Conservation (phyloP, 2,888 invertebrate genomes). For the Philopedon plagiatum region DNA sequence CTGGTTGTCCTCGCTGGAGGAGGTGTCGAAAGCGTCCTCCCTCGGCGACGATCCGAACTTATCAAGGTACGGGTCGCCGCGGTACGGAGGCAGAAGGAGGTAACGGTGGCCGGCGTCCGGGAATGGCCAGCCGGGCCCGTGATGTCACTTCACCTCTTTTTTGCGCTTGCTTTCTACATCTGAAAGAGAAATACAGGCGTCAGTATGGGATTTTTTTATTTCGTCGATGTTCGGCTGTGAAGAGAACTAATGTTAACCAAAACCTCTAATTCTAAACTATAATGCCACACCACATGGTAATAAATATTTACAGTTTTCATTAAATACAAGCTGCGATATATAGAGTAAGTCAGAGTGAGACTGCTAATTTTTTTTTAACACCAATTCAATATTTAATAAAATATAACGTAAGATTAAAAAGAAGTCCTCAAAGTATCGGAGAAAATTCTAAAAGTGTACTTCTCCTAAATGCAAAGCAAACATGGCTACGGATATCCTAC, state of each 20-base stretch:
- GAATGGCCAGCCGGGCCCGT: slow-evolving; percentile 63
- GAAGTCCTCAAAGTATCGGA: no score
- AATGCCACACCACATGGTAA: no score
- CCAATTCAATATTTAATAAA: no score
- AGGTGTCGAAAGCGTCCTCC: slow-evolving; percentile 10
- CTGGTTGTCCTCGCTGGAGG: slow-evolving; percentile 47
- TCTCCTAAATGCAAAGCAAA: no score
- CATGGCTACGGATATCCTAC: no score
- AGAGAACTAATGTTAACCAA: neutral
- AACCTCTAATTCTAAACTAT: no score
- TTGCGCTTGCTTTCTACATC: slow-evolving; percentile 68
- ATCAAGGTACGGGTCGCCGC: slow-evolving; percentile 54
- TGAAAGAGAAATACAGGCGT: slow-evolving; percentile 61
- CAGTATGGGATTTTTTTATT: neutral
- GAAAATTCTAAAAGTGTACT: no score
- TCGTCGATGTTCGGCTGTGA: neutral
- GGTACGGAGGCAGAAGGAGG: slow-evolving; percentile 51
- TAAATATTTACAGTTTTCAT: no score
- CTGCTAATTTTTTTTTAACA: no score
- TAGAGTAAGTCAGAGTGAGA: no score
- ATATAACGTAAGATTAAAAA: no score
- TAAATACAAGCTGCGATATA: no score
- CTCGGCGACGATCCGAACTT: slow-evolving; percentile 38
- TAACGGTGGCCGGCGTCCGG: slow-evolving; percentile 60
- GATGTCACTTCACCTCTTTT: slow-evolving; percentile 70